Evolutionary conservation across 2,113 vertebrate genomes (phyloP).

Genomic region (Piaya cayana): DNA sequence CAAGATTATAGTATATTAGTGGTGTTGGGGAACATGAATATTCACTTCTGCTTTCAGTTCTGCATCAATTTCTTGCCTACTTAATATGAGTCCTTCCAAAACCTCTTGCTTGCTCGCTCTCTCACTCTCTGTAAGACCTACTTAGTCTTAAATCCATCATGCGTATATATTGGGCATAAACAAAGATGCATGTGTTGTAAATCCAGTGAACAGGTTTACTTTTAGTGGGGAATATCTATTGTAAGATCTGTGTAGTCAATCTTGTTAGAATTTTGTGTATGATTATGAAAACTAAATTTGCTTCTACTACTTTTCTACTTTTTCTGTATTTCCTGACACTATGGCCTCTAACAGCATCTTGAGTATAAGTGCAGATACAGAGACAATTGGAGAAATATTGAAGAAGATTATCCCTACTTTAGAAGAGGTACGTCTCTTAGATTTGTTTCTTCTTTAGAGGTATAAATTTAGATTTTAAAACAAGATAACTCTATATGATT

Average conservation of each 20-base stretch:
- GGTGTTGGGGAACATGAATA: slow-evolving; percentile 82
- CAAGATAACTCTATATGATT: neutral
- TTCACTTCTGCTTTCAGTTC: slow-evolving; percentile 77
- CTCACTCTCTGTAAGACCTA: slow-evolving; percentile 72
- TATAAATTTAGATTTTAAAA: neutral
- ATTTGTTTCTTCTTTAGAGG: neutral
- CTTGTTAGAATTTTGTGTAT: slow-evolving; percentile 4
- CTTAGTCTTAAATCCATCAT: slow-evolving; percentile 72
- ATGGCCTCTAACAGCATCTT: slow-evolving; percentile 89
- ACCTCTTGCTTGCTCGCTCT: slow-evolving; percentile 61
- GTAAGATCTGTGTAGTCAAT: slow-evolving; percentile 56
- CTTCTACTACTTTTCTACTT: slow-evolving; percentile 68
- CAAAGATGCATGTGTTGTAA: slow-evolving; percentile 82
- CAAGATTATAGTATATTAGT: slow-evolving; percentile 79
- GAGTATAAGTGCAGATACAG: slow-evolving; percentile 97
- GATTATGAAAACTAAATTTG: slow-evolving; percentile 66
- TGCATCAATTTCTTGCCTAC: slow-evolving; percentile 78
- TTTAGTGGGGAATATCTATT: slow-evolving; percentile 6
- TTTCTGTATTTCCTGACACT: slow-evolving; percentile 76
- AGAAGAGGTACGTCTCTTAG: slow-evolving; percentile 87
- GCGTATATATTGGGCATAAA: slow-evolving; percentile 75
- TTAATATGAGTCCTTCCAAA: slow-evolving; percentile 84
- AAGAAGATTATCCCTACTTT: slow-evolving; percentile 98
- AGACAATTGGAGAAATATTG: slow-evolving; percentile 95
- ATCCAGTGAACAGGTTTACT: slow-evolving; percentile 70